phyloP scores from a whole-genome alignment of 92 coral and sea anemone species.

The Muricea muricata region DNA sequence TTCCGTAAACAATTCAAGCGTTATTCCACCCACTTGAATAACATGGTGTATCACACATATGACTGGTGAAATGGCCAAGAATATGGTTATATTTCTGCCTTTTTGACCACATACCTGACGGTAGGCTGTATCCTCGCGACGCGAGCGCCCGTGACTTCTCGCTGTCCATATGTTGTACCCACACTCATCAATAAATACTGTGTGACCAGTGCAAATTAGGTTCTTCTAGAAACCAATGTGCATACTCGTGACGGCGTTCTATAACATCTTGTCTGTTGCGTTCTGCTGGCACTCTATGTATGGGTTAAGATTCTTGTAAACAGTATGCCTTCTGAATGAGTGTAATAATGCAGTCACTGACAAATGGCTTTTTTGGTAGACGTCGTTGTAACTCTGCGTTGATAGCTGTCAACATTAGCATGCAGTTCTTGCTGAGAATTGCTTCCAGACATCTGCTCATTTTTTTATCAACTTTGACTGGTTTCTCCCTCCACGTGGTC shows the following conservation, averaged over 20 bases:
- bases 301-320: background rate
- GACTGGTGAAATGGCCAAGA: background rate
- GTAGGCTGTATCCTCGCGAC: background rate
- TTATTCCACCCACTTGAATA: background rate
- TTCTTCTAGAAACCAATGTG: conserved; percentile 20
- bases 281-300: conserved; percentile 16
- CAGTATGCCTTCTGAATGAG: background rate
- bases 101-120: conserved; percentile 2
- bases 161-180: too few species aligned
- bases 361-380: background rate
- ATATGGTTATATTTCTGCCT: background rate
- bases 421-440: background rate
- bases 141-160: too few species aligned
- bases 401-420: background rate
- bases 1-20: background rate
- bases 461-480: background rate
- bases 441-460: background rate
- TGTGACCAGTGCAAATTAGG: too few species aligned
- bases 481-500: background rate
- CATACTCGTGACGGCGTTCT: conserved; percentile 25
- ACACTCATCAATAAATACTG: conserved; percentile 43
- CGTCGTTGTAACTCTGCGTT: background rate
- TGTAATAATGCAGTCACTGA: background rate
- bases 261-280: conserved; percentile 19
- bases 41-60: background rate